A percentile compares a stretch with the other conserved stretches of the same genome.
These are phyloP conservation scores for Oophaga pumilio DNA, from an alignment of 2,113 vertebrate genomes.

Conservation along the genomic window DNA sequence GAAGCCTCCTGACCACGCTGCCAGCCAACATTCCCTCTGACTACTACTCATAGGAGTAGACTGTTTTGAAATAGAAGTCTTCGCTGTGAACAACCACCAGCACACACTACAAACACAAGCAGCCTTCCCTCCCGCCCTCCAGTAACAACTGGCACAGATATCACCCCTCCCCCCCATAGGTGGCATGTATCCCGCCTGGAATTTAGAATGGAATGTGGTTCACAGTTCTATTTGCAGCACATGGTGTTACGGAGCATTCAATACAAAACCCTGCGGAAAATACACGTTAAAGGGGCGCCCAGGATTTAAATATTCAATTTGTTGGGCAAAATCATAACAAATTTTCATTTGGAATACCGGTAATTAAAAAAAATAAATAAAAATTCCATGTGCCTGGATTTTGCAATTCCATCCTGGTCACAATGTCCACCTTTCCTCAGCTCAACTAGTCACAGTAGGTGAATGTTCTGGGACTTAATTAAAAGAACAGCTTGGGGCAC, in stretches of 20 bases:
- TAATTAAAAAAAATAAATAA: too few species aligned
- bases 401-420: too few species aligned
- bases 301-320: too few species aligned
- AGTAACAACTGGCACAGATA: conserved; percentile 34
- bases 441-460: too few species aligned
- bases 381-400: too few species aligned
- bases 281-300: not conserved
- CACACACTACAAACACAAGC: conserved; percentile 28
- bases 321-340: too few species aligned
- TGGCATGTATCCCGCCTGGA: conserved; percentile 32
- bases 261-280: not conserved
- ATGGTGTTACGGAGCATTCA: not conserved
- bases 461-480: too few species aligned
- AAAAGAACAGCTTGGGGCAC: too few species aligned
- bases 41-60: conserved; percentile 30
- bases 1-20: conserved; percentile 60
- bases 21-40: conserved; percentile 56
- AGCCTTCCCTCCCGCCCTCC: conserved; percentile 8
- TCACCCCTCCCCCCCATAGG: conserved; percentile 31
- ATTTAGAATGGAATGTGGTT: not conserved
- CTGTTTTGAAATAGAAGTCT: conserved; percentile 40
- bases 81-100: conserved; percentile 1
- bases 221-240: not conserved
- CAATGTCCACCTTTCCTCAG: too few species aligned
- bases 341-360: too few species aligned